These are phyloP conservation scores for Plectrocnemia conspersa DNA, from an alignment of 1,140 invertebrate genomes.

Conservation along the genomic window DNA sequence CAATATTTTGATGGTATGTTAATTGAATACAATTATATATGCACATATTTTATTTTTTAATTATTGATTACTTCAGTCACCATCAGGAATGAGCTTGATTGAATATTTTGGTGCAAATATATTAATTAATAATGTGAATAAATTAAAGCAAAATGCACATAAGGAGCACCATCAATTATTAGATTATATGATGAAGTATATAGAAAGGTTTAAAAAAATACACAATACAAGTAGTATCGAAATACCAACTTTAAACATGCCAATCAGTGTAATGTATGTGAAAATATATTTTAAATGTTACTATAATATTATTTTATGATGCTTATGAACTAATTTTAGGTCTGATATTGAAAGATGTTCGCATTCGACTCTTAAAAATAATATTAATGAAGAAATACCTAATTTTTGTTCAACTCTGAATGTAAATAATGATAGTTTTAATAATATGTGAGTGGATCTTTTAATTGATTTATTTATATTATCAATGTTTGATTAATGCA, in stretches of 20 bases:
- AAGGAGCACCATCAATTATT: conserved; percentile 4
- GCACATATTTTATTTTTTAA: not conserved
- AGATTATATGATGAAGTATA: conserved; percentile 17
- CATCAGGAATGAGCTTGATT: conserved; percentile 13
- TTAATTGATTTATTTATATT: too few relatives aligned
- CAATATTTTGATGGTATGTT: conserved; percentile 41
- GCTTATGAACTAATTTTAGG: not conserved
- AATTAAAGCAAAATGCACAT: conserved; percentile 7
- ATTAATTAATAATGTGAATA: conserved; percentile 9
- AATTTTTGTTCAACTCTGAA: not conserved
- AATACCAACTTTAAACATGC: conserved; percentile 20
- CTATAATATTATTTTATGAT: not conserved
- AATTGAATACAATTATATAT: not conserved
- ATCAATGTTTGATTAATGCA: not conserved
- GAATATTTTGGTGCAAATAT: conserved; percentile 12
- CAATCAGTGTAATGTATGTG: conserved; percentile 35
- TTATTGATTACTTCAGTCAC: conserved; percentile 18
- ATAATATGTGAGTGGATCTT: not conserved
- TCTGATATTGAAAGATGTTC: not conserved
- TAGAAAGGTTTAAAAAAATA: not conserved
- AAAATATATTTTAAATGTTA: not conserved
- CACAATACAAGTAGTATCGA: not conserved
- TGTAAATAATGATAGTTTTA: not conserved
- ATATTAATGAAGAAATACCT: not conserved
- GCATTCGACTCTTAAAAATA: not conserved